Evolutionary conservation across 2,888 invertebrate genomes (phyloP).

Genomic region (Nasonia oneida): DNA sequence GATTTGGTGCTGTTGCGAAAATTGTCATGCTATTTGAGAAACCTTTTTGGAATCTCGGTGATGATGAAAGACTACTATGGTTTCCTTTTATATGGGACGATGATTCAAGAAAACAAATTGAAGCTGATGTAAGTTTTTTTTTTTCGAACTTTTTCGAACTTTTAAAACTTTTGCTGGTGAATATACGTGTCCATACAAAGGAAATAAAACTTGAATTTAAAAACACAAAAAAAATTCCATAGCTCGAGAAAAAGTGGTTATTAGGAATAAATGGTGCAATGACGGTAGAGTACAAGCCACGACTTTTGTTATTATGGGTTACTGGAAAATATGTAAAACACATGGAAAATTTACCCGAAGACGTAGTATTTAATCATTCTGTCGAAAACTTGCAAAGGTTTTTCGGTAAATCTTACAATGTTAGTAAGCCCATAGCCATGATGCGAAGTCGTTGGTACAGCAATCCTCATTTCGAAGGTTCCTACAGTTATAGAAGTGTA

Average conservation of each 20-base stretch:
- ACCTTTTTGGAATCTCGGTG: slow-evolving; percentile 82
- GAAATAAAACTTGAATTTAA: neutral
- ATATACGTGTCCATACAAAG: neutral
- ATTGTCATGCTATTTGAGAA: slow-evolving; percentile 83
- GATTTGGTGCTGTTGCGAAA: slow-evolving; percentile 86
- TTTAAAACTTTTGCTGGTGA: neutral
- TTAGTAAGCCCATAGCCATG: slow-evolving; percentile 80
- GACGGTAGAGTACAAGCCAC: slow-evolving; percentile 82
- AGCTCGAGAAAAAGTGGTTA: slow-evolving; percentile 81
- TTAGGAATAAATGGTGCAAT: slow-evolving; percentile 84
- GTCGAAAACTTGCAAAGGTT: slow-evolving; percentile 80
- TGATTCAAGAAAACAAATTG: slow-evolving; percentile 74
- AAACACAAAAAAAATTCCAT: slow-evolving; percentile 16
- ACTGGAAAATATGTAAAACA: slow-evolving; percentile 82
- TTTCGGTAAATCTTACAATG: slow-evolving; percentile 77
- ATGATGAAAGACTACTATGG: neutral
- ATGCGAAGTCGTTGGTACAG: slow-evolving; percentile 85
- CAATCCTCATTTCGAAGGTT: slow-evolving; percentile 86
- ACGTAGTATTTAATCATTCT: slow-evolving; percentile 80
- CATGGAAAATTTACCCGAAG: slow-evolving; percentile 82
- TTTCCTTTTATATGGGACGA: slow-evolving; percentile 80
- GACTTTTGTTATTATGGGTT: slow-evolving; percentile 84
- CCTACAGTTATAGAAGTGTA: slow-evolving; percentile 84
- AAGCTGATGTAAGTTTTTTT: slow-evolving; percentile 46
- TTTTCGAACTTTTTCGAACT: no score